phyloP scores from a whole-genome alignment of 2,888 invertebrate species.

The Lasius platythorax region DNA sequence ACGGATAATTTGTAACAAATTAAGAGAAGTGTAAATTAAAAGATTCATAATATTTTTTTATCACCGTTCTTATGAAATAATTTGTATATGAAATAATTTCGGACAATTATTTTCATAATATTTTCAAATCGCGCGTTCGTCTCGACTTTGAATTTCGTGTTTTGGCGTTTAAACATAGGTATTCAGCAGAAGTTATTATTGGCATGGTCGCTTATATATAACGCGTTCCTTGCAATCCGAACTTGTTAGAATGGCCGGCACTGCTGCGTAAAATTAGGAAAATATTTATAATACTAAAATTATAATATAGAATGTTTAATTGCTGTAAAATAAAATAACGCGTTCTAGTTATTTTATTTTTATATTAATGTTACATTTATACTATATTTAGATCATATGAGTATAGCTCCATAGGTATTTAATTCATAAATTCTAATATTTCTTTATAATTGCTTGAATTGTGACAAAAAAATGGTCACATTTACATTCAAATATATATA shows the following conservation, averaged over 20 bases:
- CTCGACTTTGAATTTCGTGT: neutral
- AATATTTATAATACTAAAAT: slow-evolving; percentile 13
- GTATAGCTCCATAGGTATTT: neutral
- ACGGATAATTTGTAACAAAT: neutral
- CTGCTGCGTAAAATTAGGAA: neutral
- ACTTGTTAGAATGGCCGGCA: neutral
- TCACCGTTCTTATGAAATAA: neutral
- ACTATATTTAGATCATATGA: neutral
- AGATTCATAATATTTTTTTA: neutral
- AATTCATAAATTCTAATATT: neutral
- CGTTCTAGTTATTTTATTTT: neutral
- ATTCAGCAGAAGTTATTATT: slow-evolving; percentile 35
- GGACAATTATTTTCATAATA: neutral
- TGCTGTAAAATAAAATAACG: neutral
- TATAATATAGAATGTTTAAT: neutral
- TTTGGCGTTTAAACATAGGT: neutral
- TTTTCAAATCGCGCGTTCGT: neutral
- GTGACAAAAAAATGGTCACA: neutral
- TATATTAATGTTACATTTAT: neutral
- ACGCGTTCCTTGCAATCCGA: slow-evolving; percentile 9
- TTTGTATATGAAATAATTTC: neutral
- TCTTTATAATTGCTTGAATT: neutral
- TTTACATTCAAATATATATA: neutral
- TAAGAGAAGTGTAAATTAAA: neutral
- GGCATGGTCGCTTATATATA: neutral